Conservation (phyloP, 2,797 vertebrate species). For the Onychomys arenicola region DNA sequence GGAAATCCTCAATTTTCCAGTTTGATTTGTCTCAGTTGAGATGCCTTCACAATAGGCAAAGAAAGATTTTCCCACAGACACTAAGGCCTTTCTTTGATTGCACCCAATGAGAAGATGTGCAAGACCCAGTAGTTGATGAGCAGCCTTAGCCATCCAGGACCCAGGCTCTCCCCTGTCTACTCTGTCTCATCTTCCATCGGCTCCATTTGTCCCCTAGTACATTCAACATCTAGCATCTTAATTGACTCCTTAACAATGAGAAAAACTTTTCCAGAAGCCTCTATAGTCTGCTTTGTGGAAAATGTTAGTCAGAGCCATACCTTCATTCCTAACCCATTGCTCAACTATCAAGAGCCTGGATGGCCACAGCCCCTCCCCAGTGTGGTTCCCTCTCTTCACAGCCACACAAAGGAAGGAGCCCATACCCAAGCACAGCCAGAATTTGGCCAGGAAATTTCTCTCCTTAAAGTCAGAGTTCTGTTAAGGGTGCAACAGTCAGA, state of each 20-base stretch:
- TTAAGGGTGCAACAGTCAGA: background rate
- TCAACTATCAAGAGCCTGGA: background rate
- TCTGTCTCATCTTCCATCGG: background rate
- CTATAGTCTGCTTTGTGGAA: background rate
- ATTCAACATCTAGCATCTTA: background rate
- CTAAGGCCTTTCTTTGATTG: background rate
- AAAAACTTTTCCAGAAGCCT: background rate
- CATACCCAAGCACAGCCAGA: background rate
- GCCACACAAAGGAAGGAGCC: background rate
- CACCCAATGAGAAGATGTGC: background rate
- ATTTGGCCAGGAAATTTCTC: background rate
- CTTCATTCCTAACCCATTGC: background rate
- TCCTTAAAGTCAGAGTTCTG: background rate
- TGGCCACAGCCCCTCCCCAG: background rate
- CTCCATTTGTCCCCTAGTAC: background rate
- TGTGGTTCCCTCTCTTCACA: background rate
- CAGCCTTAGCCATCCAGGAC: background rate
- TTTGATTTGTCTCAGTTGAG: background rate
- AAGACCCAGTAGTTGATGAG: background rate
- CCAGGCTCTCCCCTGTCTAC: rapidly evolving
- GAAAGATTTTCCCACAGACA: background rate
- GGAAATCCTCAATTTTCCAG: background rate
- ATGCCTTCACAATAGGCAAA: background rate
- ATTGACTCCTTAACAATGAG: background rate
- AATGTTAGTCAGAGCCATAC: background rate